Conservation (phyloP, 2,113 vertebrate genomes). For the Daubentonia madagascariensis region DNA sequence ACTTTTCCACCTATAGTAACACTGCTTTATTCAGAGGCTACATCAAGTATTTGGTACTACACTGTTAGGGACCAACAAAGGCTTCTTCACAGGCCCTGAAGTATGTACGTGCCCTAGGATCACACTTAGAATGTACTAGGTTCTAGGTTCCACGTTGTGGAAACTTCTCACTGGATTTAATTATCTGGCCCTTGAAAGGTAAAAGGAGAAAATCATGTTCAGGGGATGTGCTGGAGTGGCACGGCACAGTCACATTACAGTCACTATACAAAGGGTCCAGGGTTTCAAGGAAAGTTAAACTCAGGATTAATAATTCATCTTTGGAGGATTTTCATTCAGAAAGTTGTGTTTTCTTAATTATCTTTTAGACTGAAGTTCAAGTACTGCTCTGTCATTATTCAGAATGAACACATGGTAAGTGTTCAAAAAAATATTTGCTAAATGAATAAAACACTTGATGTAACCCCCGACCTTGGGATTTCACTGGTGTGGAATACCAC, state of each 20-base stretch:
- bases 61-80: not conserved
- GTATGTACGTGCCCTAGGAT: not conserved
- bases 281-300: not conserved
- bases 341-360: not conserved
- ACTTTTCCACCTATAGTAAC: not conserved
- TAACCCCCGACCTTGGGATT: not conserved
- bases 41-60: not conserved
- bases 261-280: no score
- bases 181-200: not conserved
- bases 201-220: not conserved
- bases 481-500: not conserved
- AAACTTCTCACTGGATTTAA: not conserved
- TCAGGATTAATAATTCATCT: not conserved
- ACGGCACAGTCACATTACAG: accelerated
- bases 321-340: not conserved
- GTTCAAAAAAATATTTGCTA: not conserved
- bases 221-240: accelerated
- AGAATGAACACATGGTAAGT: not conserved
- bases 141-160: not conserved
- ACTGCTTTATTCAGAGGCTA: not conserved
- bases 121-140: not conserved
- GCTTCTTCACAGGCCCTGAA: not conserved
- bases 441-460: not conserved
- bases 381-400: not conserved
- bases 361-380: not conserved